These are phyloP conservation scores for Callipepla californica DNA, from an alignment of 2,113 vertebrate genomes.

Conservation along the genomic window DNA sequence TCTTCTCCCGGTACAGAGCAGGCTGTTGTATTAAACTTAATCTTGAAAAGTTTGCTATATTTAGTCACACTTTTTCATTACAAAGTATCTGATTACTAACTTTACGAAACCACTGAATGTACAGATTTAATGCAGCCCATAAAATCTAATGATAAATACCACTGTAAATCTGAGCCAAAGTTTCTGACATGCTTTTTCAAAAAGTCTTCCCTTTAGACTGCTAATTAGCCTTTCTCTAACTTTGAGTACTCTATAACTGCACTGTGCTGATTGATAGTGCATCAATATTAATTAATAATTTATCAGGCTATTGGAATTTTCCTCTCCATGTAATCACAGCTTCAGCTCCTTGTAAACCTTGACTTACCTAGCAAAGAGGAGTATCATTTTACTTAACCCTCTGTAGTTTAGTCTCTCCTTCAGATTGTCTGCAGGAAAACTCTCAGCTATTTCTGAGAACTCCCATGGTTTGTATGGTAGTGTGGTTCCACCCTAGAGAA, in stretches of 20 bases:
- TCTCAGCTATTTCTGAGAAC: not conserved
- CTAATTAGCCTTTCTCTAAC: constrained; percentile 61
- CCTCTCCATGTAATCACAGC: constrained; percentile 69
- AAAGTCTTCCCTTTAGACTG: constrained; percentile 39
- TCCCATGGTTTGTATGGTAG: not conserved
- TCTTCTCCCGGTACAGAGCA: not conserved
- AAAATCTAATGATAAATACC: constrained; percentile 34
- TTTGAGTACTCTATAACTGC: constrained; percentile 68
- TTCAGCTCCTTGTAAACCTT: constrained; percentile 44
- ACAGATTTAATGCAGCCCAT: not conserved
- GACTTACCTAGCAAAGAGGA: not conserved
- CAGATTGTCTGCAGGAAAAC: not conserved
- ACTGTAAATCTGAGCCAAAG: not conserved
- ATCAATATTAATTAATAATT: constrained; percentile 80
- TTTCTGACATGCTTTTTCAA: constrained; percentile 34
- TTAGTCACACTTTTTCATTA: not conserved
- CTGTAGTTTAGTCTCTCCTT: not conserved
- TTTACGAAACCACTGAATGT: not conserved
- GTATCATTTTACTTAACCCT: not conserved
- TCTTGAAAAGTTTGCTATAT: not conserved
- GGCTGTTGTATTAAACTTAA: constrained; percentile 5
- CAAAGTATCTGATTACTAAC: not conserved
- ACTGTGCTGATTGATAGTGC: constrained; percentile 52
- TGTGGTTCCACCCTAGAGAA: not conserved
- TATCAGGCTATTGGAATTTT: constrained; percentile 65